Conservation (phyloP, 1,140 invertebrate genomes). For the Chrysoperla carnea region DNA sequence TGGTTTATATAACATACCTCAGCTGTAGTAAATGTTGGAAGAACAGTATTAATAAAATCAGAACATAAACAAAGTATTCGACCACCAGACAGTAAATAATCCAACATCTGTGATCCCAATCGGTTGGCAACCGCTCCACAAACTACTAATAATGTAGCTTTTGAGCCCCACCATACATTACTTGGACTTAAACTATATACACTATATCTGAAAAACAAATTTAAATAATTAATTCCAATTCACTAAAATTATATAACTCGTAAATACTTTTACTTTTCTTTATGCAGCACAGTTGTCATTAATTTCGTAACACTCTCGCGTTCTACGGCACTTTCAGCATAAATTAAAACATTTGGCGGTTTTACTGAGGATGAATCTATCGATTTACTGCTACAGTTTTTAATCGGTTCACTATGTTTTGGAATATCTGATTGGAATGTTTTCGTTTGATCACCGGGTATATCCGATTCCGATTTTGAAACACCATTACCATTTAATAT, state of each 20-base stretch:
- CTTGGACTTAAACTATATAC: slow-evolving; percentile 50
- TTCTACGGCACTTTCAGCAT: slow-evolving; percentile 54
- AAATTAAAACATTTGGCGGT: slow-evolving; percentile 68
- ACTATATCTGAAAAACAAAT: slow-evolving; percentile 37
- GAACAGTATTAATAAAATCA: slow-evolving; percentile 54
- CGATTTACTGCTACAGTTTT: too few species aligned
- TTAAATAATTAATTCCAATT: background rate
- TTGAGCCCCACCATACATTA: slow-evolving; percentile 49
- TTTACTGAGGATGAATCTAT: background rate
- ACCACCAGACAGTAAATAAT: slow-evolving; percentile 57
- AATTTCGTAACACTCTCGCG: slow-evolving; percentile 51
- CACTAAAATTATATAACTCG: background rate
- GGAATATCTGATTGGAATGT: too few species aligned
- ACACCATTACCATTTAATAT: too few species aligned
- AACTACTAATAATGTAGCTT: slow-evolving; percentile 55
- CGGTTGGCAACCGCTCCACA: slow-evolving; percentile 50
- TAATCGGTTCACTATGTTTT: too few species aligned
- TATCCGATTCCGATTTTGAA: too few species aligned
- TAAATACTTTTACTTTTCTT: slow-evolving; percentile 36
- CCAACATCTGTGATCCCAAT: slow-evolving; percentile 42
- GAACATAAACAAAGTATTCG: slow-evolving; percentile 67
- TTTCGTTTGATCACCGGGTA: too few species aligned
- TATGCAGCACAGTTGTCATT: slow-evolving; percentile 45
- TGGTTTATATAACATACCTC: too few species aligned
- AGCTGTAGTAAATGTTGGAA: slow-evolving; percentile 63